Percentiles rank a stretch among this genome's conserved stretches.
Conservation (phyloP, 2,797 vertebrate genomes). For the Rousettus madagascariensis region DNA sequence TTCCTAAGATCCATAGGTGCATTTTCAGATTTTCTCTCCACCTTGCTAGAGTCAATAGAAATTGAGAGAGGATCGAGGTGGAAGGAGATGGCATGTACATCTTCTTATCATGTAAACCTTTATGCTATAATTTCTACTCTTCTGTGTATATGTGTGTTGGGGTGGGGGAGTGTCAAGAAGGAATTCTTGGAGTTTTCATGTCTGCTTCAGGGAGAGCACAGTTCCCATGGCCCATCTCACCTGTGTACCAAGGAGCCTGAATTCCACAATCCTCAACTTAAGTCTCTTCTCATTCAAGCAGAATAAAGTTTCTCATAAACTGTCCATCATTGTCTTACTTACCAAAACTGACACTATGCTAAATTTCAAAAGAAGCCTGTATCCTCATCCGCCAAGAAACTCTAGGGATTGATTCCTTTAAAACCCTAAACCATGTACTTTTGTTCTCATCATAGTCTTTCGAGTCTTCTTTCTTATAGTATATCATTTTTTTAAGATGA, state of each 20-base stretch:
- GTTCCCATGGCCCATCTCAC: background rate
- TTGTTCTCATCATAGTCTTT: background rate
- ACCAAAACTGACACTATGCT: background rate
- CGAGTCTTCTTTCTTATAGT: background rate
- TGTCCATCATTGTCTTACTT: background rate
- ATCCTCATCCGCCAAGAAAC: background rate
- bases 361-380: background rate
- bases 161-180: background rate
- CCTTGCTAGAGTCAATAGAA: background rate
- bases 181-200: background rate
- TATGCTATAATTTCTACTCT: background rate
- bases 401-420: background rate
- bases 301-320: background rate
- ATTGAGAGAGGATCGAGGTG: background rate
- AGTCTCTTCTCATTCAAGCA: background rate
- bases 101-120: background rate
- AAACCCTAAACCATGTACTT: background rate
- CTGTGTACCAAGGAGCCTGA: background rate
- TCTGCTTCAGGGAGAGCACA: background rate
- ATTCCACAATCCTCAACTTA: background rate
- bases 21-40: background rate
- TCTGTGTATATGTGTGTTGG: background rate
- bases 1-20: background rate
- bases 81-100: background rate
- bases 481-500: background rate